Evolutionary conservation across 2,113 vertebrate genomes (phyloP), one percentile per base, ranked within the genome.

Genomic region (Nyctereutes procyonoides): DNA sequence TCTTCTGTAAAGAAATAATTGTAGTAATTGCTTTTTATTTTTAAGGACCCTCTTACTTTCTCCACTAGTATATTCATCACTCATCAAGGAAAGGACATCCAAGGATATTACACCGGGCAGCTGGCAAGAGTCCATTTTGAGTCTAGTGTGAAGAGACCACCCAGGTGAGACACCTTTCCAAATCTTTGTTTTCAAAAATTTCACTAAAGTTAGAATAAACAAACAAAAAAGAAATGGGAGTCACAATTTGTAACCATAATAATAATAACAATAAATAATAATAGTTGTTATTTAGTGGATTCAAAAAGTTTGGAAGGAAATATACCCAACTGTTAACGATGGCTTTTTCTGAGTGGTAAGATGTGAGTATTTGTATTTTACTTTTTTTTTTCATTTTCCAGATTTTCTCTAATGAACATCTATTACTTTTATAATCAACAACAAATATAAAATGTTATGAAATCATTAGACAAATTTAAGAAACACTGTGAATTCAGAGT

Each of bases 41-140:
- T 73, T 76, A 3, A 76, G 20, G 13, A 2, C 14, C 10, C 32
- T 17, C 95, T 79, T 73, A 0, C 35, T 82, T 96, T 93, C 58
- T 60, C 88, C 22, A 55, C 35, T 88, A 99, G 98, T 51, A 11
- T 81, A 35, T 96, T 92, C 81, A 55, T 91, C 77, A 10, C 26
- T 96, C 82, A 2, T 69, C 95, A 97, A 88, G 98, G 97, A 97
- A 98, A 95, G 55, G 95, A 98, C 4, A 0, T 95, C 62, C 73
- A 0, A 32, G 96, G 97, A 53, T 98, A 97, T n/a, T 93, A 69
- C 30, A 62, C 95, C 0, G 3, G 95, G 35, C 98, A 99, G 63
- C 32, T 97, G 76, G 98, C 97, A 91, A 28, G 63, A 53, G 1
- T 97, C 26, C 97, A 92, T 24, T 17, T 67, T 51, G 90, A 83